Base-by-base conservation (phyloP, 2,113 vertebrate species). In the Cyprinodon variegatus region DNA sequence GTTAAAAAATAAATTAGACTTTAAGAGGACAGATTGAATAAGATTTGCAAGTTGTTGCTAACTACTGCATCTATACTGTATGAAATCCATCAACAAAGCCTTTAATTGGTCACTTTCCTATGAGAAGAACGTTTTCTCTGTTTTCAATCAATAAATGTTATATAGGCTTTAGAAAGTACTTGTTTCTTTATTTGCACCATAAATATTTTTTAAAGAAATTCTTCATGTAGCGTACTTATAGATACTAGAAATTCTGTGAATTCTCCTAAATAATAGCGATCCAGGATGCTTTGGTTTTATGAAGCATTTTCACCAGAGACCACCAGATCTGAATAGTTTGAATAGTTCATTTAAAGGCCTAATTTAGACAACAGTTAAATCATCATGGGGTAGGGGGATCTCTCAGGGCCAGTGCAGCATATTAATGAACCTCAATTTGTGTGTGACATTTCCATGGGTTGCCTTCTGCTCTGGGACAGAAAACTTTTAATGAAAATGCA, bases 401-500 rank as follows among this genome's bases (percentile, higher is more conserved):
- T 68, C 83, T 48, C 14, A 46, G 38, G 79, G 57, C 61, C 40
- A 61, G 4, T 3, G 61, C n/a, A 65, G 69, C 65, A 81, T 87
- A 79, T 67, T 73, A 77, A 83, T 74, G 40, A 83, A 53, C 65
- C 39, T 53, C 57, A 60, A 67, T 73, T 75, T 76, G 48, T 71
- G 29, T 50, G 29, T 88, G 82, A 76, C 68, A 78, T 74, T 81
- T 83, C 64, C 41, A 59, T 63, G 67, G 3, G 50, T 76, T n/a
- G 45, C 62, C 45, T 72, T 84, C 8, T 43, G 61, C 79, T 77
- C 45, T 29, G 6, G 72, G 38, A 78, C 12, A 70, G 46, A 81
- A 87, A 81, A 88, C 72, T 73, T 90, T 90, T 82, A 83, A 91
- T 91, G 83, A 85, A 84, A 78, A 38, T 46, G 74, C 72, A 65